phyloP scores from a whole-genome alignment of 2,888 invertebrate genomes.

The Boloria selene region DNA sequence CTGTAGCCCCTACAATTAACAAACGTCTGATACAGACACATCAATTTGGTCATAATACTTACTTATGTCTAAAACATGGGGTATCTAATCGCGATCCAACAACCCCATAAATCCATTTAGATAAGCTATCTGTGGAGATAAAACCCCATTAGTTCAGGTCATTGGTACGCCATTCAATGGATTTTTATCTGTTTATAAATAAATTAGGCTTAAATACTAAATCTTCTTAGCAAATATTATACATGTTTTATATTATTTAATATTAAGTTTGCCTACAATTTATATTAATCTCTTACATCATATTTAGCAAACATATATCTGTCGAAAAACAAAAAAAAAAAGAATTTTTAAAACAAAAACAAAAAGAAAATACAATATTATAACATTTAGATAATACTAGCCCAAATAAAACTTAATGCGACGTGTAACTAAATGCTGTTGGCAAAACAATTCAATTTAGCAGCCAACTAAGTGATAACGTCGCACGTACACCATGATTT shows the following conservation, averaged over 20 bases:
- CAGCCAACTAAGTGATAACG: conserved; percentile 46
- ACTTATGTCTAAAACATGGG: conserved; percentile 16
- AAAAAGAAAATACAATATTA: not conserved
- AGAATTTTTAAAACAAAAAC: too few species aligned
- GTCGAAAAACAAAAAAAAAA: too few species aligned
- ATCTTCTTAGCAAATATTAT: not conserved
- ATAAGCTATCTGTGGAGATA: conserved; percentile 44
- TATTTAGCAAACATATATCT: too few species aligned
- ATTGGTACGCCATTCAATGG: conserved; percentile 27
- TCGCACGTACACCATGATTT: conserved; percentile 44
- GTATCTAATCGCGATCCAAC: conserved; percentile 41
- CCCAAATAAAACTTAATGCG: conserved; percentile 23
- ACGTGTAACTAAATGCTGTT: conserved; percentile 38
- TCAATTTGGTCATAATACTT: conserved; percentile 2
- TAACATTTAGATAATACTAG: conserved; percentile 10
- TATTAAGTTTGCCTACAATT: too few species aligned
- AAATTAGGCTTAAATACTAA: conserved; percentile 17
- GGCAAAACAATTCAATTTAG: conserved; percentile 42
- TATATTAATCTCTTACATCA: too few species aligned
- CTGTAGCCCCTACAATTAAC: too few species aligned
- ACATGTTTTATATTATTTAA: too few species aligned
- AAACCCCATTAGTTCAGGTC: conserved; percentile 36
- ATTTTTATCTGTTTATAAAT: conserved; percentile 27
- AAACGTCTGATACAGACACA: not conserved
- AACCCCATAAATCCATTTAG: conserved; percentile 45